Evolutionary conservation across 1,140 invertebrate species (phyloP).

Genomic region (Sesamia nonagrioides): DNA sequence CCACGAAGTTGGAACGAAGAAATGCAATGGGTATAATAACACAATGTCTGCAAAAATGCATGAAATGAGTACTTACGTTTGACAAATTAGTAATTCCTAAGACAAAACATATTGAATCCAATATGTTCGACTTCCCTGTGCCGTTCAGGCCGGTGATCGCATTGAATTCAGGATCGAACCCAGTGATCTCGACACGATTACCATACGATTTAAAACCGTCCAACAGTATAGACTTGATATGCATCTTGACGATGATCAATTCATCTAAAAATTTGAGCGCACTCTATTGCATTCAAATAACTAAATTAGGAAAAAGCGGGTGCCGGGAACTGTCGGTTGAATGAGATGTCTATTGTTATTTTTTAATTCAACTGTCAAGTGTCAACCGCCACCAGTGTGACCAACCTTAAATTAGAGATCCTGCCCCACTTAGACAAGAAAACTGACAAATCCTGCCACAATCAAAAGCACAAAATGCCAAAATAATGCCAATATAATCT

Average conservation of each 20-base stretch:
- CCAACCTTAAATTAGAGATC: no score
- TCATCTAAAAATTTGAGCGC: slow-evolving; percentile 11
- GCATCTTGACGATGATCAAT: slow-evolving; percentile 90
- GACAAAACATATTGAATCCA: slow-evolving; percentile 99
- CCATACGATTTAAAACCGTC: slow-evolving; percentile 99
- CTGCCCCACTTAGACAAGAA: no score
- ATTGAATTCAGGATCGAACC: slow-evolving; percentile 98
- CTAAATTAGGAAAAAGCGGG: neutral
- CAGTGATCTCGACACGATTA: slow-evolving; percentile 96
- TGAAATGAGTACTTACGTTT: slow-evolving; percentile 90
- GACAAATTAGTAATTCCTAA: slow-evolving; percentile 98
- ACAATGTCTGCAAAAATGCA: slow-evolving; percentile 36
- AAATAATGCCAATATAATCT: no score
- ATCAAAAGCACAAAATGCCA: no score
- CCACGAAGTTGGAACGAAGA: slow-evolving; percentile 5
- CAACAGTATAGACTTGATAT: slow-evolving; percentile 97
- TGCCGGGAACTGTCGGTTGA: slow-evolving; percentile 17
- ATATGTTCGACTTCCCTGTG: slow-evolving; percentile 99
- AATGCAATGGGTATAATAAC: slow-evolving; percentile 52
- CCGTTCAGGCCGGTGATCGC: slow-evolving; percentile 99
- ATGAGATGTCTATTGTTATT: slow-evolving; percentile 22
- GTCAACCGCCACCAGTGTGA: neutral
- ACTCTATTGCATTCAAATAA: slow-evolving; percentile 4
- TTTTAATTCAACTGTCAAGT: neutral
- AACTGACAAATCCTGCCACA: neutral